Base-by-base conservation (phyloP, 1,140 invertebrate species). In the Eciton burchellii region DNA sequence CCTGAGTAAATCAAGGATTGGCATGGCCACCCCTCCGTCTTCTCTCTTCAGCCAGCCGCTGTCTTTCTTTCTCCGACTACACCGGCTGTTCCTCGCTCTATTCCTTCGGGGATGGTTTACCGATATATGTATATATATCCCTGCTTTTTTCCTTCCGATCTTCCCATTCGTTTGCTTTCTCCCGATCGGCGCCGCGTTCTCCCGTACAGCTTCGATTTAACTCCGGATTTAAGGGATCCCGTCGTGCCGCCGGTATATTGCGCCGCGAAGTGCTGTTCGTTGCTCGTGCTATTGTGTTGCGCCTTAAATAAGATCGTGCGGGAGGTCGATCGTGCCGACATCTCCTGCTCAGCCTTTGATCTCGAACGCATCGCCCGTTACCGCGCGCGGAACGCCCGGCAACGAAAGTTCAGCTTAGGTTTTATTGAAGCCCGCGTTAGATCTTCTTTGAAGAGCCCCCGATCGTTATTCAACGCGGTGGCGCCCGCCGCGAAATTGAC, bases 1-100 rank as follows among this genome's bases (percentile, higher is more conserved):
- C 59, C 66, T 54, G 74, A 88, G 89, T 90, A 86, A 90, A 91
- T 90, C 89, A 90, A 91, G 88, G 68, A 85, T 88, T 81, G 74
- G 29, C 56, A 21, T 68, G 56, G n/a, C 19, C 59, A 26, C 70
- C 35, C 43, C n/a, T 43, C 21, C 29, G 11, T 56, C 57, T 66
- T 54, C 57, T 35, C 41, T 41, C 60, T 62, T 19, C 49, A 19
- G 54, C 77, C 24, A 24, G 26, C 29, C 29, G 16, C n/a, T 29
- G 41, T 49, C 47, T 6, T 62, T 12, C 19, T 59, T n/a, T n/a
- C n/a, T n/a, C n/a, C 14, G 21, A 16, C 56, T 68, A 24, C 45
- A 52, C 43, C 35, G n/a, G 8, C 12, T 60, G 47, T 16, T 59
- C 60, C 60, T 35, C 43, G 19, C 49, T 52, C 43, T 21, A 24